phyloP scores from a whole-genome alignment of 2,888 invertebrate genomes.

The Netelia virgata region DNA sequence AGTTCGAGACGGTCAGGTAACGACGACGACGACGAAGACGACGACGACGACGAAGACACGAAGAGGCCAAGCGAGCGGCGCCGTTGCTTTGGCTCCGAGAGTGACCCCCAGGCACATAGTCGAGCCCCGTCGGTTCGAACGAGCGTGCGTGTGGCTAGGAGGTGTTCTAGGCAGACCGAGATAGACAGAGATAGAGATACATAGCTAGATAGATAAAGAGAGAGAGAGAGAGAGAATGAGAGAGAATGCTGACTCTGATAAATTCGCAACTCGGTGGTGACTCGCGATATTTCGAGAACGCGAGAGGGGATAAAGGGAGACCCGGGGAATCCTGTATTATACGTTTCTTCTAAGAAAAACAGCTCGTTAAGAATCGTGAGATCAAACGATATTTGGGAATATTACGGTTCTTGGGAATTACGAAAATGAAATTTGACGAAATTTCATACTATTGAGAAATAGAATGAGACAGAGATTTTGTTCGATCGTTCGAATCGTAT shows the following conservation, averaged over 20 bases:
- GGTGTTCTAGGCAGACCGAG: neutral
- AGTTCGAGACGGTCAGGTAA: slow-evolving; percentile 17
- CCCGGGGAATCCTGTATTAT: neutral
- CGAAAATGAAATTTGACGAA: too few relatives aligned
- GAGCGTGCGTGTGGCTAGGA: slow-evolving; percentile 1
- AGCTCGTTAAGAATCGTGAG: too few relatives aligned
- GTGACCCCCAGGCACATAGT: slow-evolving; percentile 12
- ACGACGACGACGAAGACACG: too few relatives aligned
- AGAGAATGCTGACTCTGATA: neutral
- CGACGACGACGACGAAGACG: neutral
- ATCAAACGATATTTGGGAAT: too few relatives aligned
- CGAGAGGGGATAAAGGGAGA: slow-evolving; percentile 35
- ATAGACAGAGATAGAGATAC: neutral
- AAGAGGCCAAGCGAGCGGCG: neutral
- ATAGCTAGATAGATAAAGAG: neutral
- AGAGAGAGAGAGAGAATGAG: neutral
- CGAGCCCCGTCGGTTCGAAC: neutral
- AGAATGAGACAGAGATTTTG: too few relatives aligned
- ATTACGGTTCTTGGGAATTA: too few relatives aligned
- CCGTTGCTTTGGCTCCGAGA: neutral
- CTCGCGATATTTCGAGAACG: slow-evolving; percentile 66
- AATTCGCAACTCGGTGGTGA: slow-evolving; percentile 9
- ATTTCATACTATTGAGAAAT: too few relatives aligned
- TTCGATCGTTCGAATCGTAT: too few relatives aligned
- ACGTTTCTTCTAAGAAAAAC: too few relatives aligned